Percentiles rank a stretch among this genome's conserved stretches.
Conservation (phyloP, 2,888 invertebrate species). For the Drosophila monieri region DNA sequence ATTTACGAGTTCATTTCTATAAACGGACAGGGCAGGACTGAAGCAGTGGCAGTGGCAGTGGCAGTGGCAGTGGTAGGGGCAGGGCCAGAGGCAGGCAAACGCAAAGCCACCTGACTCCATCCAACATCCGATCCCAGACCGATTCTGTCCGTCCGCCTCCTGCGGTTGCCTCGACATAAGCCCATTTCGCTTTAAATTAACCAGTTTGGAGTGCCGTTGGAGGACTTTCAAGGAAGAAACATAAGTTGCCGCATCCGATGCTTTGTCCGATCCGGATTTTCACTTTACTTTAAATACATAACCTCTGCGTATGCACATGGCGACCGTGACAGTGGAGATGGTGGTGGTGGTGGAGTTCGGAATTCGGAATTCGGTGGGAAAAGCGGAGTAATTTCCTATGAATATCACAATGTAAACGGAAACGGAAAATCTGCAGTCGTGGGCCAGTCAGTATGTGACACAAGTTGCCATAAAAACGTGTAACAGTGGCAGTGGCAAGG, state of each 20-base stretch:
- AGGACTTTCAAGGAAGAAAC: constrained; percentile 67
- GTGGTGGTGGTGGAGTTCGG: not conserved
- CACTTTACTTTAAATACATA: constrained; percentile 1
- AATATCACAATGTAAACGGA: constrained; percentile 33
- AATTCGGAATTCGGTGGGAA: not conserved
- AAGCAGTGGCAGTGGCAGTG: no score
- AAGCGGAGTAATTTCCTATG: constrained; percentile 27
- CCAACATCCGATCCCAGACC: not conserved
- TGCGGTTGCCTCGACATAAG: constrained; percentile 49
- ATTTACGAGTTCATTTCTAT: constrained; percentile 56
- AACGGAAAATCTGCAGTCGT: constrained; percentile 25
- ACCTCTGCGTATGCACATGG: constrained; percentile 1
- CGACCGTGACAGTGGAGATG: not conserved
- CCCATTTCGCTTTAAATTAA: constrained; percentile 61
- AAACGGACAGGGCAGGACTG: constrained; percentile 1
- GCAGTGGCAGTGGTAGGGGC: no score
- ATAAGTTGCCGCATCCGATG: constrained; percentile 49
- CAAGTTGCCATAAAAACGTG: constrained; percentile 68
- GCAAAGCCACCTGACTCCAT: not conserved
- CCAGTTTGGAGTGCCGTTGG: constrained; percentile 54
- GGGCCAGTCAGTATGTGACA: constrained; percentile 50
- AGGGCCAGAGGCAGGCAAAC: not conserved
- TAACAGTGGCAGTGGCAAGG: constrained; percentile 43
- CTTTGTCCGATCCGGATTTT: constrained; percentile 2
- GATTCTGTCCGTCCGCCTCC: constrained; percentile 3